These are phyloP conservation scores for Nestor notabilis DNA, from an alignment of 2,113 vertebrate genomes.

Conservation along the genomic window DNA sequence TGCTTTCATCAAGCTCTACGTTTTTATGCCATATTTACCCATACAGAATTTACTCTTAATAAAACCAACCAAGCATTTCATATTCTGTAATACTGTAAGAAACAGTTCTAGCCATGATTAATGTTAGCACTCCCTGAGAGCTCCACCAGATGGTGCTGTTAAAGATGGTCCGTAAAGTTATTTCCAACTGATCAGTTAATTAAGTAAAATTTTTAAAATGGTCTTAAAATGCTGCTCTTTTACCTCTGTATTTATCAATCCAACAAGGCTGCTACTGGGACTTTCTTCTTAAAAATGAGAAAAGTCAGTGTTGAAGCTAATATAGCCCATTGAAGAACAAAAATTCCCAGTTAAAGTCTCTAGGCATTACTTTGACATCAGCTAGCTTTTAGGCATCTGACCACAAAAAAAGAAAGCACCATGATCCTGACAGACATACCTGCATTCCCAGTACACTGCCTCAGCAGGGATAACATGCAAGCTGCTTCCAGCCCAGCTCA, in stretches of 20 bases:
- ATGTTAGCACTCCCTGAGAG: background rate
- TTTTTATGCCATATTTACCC: background rate
- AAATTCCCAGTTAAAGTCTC: background rate
- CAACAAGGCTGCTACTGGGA: background rate
- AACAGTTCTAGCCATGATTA: background rate
- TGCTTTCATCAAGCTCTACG: background rate
- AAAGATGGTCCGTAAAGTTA: background rate
- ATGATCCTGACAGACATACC: background rate
- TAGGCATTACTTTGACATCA: background rate
- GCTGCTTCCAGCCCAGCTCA: background rate
- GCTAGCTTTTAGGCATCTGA: background rate
- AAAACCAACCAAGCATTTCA: background rate
- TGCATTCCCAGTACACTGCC: accelerated
- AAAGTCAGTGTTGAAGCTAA: background rate
- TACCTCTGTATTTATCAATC: background rate
- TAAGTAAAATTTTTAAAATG: background rate
- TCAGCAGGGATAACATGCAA: accelerated
- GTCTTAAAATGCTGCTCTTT: background rate
- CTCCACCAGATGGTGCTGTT: conserved; percentile 52
- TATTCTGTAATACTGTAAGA: background rate
- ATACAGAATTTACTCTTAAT: background rate
- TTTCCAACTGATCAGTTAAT: background rate
- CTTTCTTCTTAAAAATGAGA: background rate
- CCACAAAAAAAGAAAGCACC: background rate
- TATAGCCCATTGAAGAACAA: background rate